These are phyloP conservation scores for Tapirus terrestris DNA, from an alignment of 2,113 vertebrate genomes.

Conservation along the genomic window DNA sequence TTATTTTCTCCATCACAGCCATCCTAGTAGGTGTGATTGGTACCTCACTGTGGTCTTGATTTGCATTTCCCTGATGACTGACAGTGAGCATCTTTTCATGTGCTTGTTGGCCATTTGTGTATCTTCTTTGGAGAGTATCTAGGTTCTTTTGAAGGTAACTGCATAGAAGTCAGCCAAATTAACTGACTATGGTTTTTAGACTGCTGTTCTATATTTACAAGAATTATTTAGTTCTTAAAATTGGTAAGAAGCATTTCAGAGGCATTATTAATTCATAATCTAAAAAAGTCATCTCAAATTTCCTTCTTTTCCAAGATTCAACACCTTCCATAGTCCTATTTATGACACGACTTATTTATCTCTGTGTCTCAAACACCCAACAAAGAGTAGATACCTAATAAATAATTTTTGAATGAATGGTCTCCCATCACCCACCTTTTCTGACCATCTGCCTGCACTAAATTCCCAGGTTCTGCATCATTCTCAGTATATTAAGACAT, in stretches of 20 bases:
- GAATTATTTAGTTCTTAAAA: slow-evolving; percentile 2
- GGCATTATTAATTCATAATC: background rate
- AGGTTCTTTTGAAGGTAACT: slow-evolving; percentile 10
- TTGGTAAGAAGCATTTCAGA: background rate
- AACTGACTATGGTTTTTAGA: background rate
- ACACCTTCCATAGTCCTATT: background rate
- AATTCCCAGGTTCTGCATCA: background rate
- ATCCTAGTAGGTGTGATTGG: background rate
- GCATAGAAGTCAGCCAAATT: background rate
- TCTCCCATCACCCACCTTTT: background rate
- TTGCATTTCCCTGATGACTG: background rate
- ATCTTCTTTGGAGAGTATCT: background rate
- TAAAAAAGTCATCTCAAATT: background rate
- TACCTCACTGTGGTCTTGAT: background rate
- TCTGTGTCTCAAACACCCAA: background rate
- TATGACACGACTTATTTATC: background rate
- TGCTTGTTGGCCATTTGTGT: background rate
- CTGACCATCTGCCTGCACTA: background rate
- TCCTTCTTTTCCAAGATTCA: background rate
- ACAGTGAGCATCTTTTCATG: background rate
- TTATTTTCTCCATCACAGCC: background rate
- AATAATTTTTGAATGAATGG: background rate
- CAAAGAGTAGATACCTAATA: background rate
- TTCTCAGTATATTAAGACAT: background rate
- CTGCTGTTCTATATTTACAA: background rate